Conservation (phyloP, 2,888 invertebrate genomes). For the Aspidapion aeneum region DNA sequence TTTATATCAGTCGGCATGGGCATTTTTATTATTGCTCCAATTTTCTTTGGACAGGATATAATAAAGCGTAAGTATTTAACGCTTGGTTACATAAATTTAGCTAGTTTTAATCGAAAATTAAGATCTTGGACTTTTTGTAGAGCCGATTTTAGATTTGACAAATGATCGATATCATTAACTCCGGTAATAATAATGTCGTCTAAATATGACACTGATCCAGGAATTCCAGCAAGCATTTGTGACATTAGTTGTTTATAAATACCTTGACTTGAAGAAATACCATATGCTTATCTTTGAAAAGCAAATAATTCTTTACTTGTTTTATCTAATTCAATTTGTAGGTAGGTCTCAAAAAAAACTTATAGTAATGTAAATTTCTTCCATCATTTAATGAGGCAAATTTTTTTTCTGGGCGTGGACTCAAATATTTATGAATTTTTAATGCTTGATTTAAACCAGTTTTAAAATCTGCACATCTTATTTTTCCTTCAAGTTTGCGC, state of each 20-base stretch:
- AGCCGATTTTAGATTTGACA: background rate
- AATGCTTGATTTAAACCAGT: slow-evolving; percentile 1
- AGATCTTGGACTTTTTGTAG: background rate
- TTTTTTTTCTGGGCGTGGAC: background rate
- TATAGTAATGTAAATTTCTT: background rate
- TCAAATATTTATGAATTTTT: background rate
- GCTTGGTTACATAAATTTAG: background rate
- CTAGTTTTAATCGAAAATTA: background rate
- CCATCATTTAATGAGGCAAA: slow-evolving; percentile 1
- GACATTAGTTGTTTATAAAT: background rate
- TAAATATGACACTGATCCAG: background rate
- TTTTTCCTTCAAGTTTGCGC: background rate
- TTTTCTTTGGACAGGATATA: slow-evolving; percentile 10
- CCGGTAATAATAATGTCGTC: too few species aligned
- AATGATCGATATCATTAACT: background rate
- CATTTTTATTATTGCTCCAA: slow-evolving; percentile 25
- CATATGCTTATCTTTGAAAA: slow-evolving; percentile 1
- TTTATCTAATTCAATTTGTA: slow-evolving; percentile 4
- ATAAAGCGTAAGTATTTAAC: background rate
- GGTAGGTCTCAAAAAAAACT: background rate
- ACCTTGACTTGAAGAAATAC: background rate
- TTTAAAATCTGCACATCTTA: background rate
- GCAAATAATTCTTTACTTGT: background rate
- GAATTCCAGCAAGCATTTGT: background rate
- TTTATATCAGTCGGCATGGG: slow-evolving; percentile 25